These are phyloP conservation scores for Drosophila funebris DNA, from an alignment of 1,140 invertebrate genomes.

Conservation along the genomic window DNA sequence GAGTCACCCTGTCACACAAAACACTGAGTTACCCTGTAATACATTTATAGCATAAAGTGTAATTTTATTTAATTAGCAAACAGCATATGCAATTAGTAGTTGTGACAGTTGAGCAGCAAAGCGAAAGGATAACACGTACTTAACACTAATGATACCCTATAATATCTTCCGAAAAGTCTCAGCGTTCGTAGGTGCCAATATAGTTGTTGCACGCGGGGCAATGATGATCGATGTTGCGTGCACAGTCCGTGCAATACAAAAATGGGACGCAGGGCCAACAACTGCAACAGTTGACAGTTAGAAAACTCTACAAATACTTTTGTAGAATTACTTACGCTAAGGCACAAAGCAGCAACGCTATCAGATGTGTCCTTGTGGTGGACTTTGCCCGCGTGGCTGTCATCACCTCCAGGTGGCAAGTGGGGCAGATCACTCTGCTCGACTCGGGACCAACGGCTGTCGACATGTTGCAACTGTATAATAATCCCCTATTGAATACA, in stretches of 20 bases:
- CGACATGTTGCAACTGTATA: not conserved
- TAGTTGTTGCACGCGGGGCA: constrained; percentile 15
- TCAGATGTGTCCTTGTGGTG: not conserved
- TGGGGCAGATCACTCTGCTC: not conserved
- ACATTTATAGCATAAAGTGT: too few species aligned
- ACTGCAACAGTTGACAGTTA: not conserved
- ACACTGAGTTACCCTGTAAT: too few species aligned
- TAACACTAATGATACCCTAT: too few species aligned
- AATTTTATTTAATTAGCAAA: not conserved
- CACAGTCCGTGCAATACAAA: constrained; percentile 2
- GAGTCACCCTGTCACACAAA: too few species aligned
- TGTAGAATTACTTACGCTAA: not conserved
- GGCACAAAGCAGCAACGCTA: constrained; percentile 14
- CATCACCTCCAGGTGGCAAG: constrained; percentile 8
- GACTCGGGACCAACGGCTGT: not conserved
- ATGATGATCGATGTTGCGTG: not conserved
- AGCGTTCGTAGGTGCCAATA: constrained; percentile 19
- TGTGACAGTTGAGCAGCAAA: too few species aligned
- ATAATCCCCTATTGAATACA: not conserved
- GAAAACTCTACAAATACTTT: too few species aligned
- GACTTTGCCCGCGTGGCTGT: not conserved
- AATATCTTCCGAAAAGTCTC: not conserved
- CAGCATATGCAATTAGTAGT: not conserved
- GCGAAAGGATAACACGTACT: too few species aligned
- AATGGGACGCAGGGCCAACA: not conserved